Base-by-base conservation (phyloP, 2,888 invertebrate genomes). In the Macrosoma leucophasiata region DNA sequence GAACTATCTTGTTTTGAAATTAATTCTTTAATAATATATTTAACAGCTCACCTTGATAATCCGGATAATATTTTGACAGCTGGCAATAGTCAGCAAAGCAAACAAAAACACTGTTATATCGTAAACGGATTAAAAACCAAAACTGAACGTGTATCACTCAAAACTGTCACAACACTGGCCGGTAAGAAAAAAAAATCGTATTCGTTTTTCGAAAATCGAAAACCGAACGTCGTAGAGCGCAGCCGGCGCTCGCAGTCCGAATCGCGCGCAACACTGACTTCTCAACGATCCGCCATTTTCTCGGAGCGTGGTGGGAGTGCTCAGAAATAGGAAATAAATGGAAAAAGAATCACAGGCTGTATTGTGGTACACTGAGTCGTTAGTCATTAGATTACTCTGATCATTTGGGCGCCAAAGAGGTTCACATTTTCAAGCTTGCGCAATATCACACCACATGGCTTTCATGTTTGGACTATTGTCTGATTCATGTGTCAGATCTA, bases 1-100 rank as follows among this genome's bases (percentile, higher is more conserved):
- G n/a, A n/a, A n/a, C n/a, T n/a, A n/a, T n/a, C n/a, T n/a, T n/a
- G n/a, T n/a, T n/a, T n/a, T n/a, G n/a, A n/a, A n/a, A n/a, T n/a
- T n/a, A n/a, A n/a, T n/a, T n/a, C n/a, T n/a, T n/a, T n/a, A n/a
- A n/a, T n/a, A n/a, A n/a, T n/a, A n/a, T n/a, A n/a, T n/a, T n/a
- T n/a, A n/a, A 29, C 35, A 36, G 33, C 73, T 75, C 59, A 79
- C 79, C 79, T 81, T 68, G 67, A 58, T 62, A 62, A 58, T 63
- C 58, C 57, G 59, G 62, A 42, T 48, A 50, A 58, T 68, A 68
- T 75, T 79, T 75, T 76, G 71, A 78, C 78, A 79, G 75, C 67
- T 75, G 71, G 54, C 52, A 45, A 47, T 55, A 49, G 54, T 69
- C 62, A 73, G 73, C 71, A 68, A 67, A 62, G 64, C 61, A 62